Percentiles rank a stretch among this genome's conserved stretches.
Conservation (phyloP, 2,113 vertebrate species). For the Clarias gariepinus region DNA sequence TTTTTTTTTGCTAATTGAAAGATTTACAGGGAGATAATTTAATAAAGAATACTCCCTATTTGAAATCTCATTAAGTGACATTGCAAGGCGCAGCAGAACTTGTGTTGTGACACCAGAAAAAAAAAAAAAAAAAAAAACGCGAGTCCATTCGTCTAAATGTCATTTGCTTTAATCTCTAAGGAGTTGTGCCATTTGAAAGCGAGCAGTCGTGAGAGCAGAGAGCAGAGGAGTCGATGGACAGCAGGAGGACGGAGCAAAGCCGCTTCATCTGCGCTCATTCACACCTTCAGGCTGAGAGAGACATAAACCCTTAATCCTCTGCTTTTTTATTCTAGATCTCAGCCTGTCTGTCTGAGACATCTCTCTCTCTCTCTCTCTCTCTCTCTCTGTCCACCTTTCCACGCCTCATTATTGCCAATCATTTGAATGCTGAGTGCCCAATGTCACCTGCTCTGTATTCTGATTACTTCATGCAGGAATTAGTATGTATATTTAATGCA, state of each 20-base stretch:
- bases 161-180: slow-evolving; percentile 51
- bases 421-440: slow-evolving; percentile 83
- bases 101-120: background rate
- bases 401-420: slow-evolving; percentile 88
- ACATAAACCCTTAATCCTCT: slow-evolving; percentile 56
- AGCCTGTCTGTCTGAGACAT: slow-evolving; percentile 1
- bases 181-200: slow-evolving; percentile 47
- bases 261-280: slow-evolving; percentile 18
- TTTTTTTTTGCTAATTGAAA: slow-evolving; percentile 29
- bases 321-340: background rate
- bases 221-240: slow-evolving; percentile 9
- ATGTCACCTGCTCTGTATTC: slow-evolving; percentile 99
- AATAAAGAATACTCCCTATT: slow-evolving; percentile 39
- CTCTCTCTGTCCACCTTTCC: slow-evolving; percentile 77
- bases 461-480: slow-evolving; percentile 97
- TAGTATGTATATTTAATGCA: slow-evolving; percentile 99
- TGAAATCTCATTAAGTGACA: slow-evolving; percentile 41
- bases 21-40: slow-evolving; percentile 38
- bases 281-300: slow-evolving; percentile 29
- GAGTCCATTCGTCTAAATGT: slow-evolving; percentile 46
- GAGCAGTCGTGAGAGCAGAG: slow-evolving; percentile 23
- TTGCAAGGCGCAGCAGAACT: slow-evolving; percentile 23
- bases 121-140: background rate
- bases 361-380: slow-evolving; percentile 50
- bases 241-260: slow-evolving; percentile 23